Conservation (phyloP, 1,140 invertebrate genomes). For the Pygmarrhopalites habei region DNA sequence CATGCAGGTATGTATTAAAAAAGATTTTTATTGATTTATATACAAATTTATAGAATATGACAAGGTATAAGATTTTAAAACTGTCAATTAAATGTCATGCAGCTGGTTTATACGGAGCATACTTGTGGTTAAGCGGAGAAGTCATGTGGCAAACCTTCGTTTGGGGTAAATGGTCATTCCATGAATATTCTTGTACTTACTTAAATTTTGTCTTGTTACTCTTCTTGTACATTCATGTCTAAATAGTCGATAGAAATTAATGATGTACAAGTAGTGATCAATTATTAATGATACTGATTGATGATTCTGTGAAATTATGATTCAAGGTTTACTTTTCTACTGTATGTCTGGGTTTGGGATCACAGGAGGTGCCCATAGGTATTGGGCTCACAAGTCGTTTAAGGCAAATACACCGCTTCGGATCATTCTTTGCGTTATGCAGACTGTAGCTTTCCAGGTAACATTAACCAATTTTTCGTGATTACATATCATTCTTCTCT, state of each 20-base stretch:
- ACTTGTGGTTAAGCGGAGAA: conserved; percentile 59
- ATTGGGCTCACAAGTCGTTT: conserved; percentile 57
- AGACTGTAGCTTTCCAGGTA: conserved; percentile 54
- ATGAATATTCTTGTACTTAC: background rate
- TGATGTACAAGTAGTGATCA: background rate
- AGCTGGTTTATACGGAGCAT: conserved; percentile 74
- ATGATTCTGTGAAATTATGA: too few relatives aligned
- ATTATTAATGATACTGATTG: background rate
- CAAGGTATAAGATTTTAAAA: too few relatives aligned
- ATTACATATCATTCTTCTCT: too few relatives aligned
- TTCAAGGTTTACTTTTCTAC: conserved; percentile 41
- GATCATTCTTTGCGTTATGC: conserved; percentile 48
- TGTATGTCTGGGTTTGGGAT: conserved; percentile 46
- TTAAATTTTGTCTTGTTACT: background rate
- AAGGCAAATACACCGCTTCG: conserved; percentile 53
- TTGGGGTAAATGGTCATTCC: conserved; percentile 58
- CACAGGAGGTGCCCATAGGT: conserved; percentile 56
- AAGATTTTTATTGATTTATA: too few relatives aligned
- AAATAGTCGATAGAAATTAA: background rate
- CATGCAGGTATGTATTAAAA: too few relatives aligned
- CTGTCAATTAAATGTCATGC: too few relatives aligned
- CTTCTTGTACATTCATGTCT: background rate
- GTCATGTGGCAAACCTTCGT: conserved; percentile 56
- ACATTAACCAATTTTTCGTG: too few relatives aligned
- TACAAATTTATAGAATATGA: too few relatives aligned